Base-by-base conservation (phyloP, 30 jellyfish, hydroid and myxozoan genomes). In the Aurelia sp. region DNA sequence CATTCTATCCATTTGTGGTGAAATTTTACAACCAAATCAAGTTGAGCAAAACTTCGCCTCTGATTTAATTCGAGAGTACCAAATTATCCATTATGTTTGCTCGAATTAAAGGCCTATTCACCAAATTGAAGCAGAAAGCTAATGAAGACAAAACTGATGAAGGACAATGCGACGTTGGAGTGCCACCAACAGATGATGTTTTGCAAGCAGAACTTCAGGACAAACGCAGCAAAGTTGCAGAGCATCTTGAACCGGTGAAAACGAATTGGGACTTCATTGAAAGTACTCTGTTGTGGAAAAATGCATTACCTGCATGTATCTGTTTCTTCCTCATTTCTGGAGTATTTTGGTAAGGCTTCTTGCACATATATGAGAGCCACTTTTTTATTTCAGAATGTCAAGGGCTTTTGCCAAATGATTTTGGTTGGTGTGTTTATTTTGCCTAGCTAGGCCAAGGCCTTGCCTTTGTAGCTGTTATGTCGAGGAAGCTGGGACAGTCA, bases 321-420 rank as follows among this genome's bases (percentile, higher is more conserved):
- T 84, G 93, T 77, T 84, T 84, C 82, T 84, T 84, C 33, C 40
- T 73, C 53, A 84, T 84, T 16, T 84, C 93, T 9, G 93, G 88
- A 3, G 57, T 84, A 5, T 84, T 84, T 73, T 84, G 93, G 93
- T 84, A 64, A 61, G 82, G 12, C 5, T 2, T 66, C 15, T 8
- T 44, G 55, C 55, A 5, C 55, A 44, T 44, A 44, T 44, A 4
- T 44, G 55, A 44, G 9, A 44, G 13, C 55, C 55, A 0, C 55
- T 44, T 44, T 0, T 44, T 44, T 9, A 13, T 44, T 44, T 44
- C 55, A 8, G 51, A 40, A 40, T 40, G 10, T 40, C 5, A 40
- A 0, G 55, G 55, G 15, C 15, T 44, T 44, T 2, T 27, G 33
- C 33, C 33, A 27, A 27, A 27, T 38, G 50, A 7, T 5, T 38